Base-by-base conservation (phyloP, 1,140 invertebrate genomes). In the Palaemon carinicauda region DNA sequence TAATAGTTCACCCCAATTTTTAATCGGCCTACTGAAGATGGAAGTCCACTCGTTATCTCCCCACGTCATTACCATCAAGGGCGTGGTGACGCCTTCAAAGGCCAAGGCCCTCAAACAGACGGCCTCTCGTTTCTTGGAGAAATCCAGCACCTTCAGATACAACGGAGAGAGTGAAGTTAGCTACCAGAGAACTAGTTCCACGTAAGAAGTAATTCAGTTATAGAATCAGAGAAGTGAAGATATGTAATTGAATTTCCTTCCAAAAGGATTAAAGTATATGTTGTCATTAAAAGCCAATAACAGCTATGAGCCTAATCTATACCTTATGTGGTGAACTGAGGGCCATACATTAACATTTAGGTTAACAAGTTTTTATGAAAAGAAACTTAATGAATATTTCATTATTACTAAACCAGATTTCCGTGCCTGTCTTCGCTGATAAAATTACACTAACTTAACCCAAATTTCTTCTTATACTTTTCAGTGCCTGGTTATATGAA, bases 21-120 rank as follows among this genome's bases (percentile, higher is more conserved):
- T 27, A n/a, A 69, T 81, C 54, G 79, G 79, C 5, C 79, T 56
- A 19, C 33, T 81, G 56, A 19, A 33, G 60, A 81, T 81, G 79
- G 79, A 81, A 19, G 79, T 81, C 21, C 53, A 33, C 12, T 81
- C 54, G 0, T 17, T 81, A 1, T 17, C 17, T 24, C 79, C 79
- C 1, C 69, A 81, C 33, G 56, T 81, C 17, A 33, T 81, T 14
- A 81, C 56, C 3, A 10, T 81, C 31, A 31, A 41, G 15, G 79
- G 60, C 0, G 79, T 81, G 79, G 79, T 81, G 33, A 69, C 53
- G 24, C 12, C 19, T n/a, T 17, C 17, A 0, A 56, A 81, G 33
- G 33, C 79, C 9, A 21, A 17, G 15, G 79, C 41, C 29, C 21
- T 81, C 24, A 29, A 21, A 31, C 12, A 69, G 1, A 27, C 31